Evolutionary conservation across 1,140 invertebrate genomes (phyloP).

Genomic region (Rhyacophila brunnea): DNA sequence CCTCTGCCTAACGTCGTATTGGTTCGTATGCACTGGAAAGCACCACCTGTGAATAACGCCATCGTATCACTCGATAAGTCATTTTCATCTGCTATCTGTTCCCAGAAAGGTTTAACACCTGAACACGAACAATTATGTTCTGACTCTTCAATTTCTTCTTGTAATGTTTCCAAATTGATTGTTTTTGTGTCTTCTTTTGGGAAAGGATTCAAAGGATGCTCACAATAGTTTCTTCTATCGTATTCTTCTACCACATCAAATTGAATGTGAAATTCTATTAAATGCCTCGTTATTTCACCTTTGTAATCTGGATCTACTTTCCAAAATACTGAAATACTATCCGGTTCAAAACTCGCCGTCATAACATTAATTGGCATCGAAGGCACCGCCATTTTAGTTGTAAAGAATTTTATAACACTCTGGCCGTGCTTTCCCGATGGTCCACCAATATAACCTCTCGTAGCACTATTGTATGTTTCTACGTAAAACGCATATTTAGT

Average conservation of each 20-base stretch:
- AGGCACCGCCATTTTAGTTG: conserved; percentile 60
- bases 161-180: not conserved
- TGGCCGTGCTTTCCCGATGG: conserved; percentile 42
- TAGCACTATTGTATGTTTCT: conserved; percentile 50
- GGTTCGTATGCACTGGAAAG: not conserved
- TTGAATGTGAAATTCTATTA: conserved; percentile 49
- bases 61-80: not conserved
- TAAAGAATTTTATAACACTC: conserved; percentile 61
- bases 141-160: conserved; percentile 2
- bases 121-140: not conserved
- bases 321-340: conserved; percentile 62
- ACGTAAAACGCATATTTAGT: conserved; percentile 70
- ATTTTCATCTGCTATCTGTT: not conserved
- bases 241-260: conserved; percentile 47
- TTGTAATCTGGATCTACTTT: conserved; percentile 59
- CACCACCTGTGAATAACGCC: not conserved
- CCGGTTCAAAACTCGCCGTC: conserved; percentile 42
- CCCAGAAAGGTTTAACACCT: not conserved
- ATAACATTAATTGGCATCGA: conserved; percentile 53
- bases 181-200: not conserved
- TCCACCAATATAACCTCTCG: conserved; percentile 16
- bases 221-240: conserved; percentile 60
- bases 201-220: conserved; percentile 1
- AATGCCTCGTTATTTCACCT: conserved; percentile 66
- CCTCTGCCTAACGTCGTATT: not conserved